These are phyloP conservation scores for Trilocha varians DNA, from an alignment of 2,888 invertebrate genomes.

Conservation along the genomic window DNA sequence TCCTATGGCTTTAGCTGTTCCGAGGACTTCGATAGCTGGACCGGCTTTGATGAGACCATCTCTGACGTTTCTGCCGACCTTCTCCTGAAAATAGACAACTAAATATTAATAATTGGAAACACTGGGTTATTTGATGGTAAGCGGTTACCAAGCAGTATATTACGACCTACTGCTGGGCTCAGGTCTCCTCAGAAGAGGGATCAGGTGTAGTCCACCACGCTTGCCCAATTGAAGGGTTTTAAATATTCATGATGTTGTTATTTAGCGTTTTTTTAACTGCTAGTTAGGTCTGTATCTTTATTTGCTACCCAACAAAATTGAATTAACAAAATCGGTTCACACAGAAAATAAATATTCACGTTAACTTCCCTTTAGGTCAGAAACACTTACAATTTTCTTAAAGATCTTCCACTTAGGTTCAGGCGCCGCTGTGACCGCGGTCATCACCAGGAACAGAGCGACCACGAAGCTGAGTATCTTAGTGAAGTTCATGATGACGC, in stretches of 20 bases:
- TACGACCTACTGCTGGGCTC: too few relatives aligned
- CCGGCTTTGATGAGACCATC: conserved; percentile 36
- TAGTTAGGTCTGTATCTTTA: too few relatives aligned
- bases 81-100: conserved; percentile 32
- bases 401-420: conserved; percentile 39
- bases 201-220: too few relatives aligned
- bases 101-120: conserved; percentile 4
- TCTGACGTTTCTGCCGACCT: conserved; percentile 32
- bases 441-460: conserved; percentile 29
- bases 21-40: conserved; percentile 30
- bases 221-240: too few relatives aligned
- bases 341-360: too few relatives aligned
- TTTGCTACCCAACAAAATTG: not conserved
- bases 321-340: not conserved
- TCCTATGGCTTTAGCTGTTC: conserved; percentile 25
- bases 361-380: too few relatives aligned
- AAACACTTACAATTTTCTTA: conserved; percentile 41
- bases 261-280: too few relatives aligned
- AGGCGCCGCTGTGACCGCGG: conserved; percentile 31
- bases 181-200: too few relatives aligned
- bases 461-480: conserved; percentile 33
- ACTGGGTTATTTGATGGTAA: too few relatives aligned
- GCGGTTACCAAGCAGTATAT: too few relatives aligned
- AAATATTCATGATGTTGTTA: too few relatives aligned
- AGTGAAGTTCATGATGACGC: conserved; percentile 34